Conservation (phyloP, 2,113 vertebrate species). For the Loxodonta africana region DNA sequence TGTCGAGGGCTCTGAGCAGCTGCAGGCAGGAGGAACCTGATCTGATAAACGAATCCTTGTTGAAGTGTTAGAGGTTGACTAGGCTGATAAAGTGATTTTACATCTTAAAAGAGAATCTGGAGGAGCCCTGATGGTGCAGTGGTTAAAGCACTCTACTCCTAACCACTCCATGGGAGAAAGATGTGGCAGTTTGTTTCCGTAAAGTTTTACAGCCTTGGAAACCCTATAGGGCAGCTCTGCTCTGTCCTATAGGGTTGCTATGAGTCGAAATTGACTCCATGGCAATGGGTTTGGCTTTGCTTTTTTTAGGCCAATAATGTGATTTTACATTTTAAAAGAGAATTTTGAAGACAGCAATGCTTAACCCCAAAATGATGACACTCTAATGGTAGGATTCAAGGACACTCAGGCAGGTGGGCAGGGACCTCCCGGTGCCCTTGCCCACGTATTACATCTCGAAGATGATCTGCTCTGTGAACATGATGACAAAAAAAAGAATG, state of each 20-base stretch:
- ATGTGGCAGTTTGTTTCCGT: too few relatives aligned
- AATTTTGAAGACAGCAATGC: not conserved
- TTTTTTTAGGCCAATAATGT: not conserved
- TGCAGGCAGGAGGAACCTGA: not conserved
- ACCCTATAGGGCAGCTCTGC: too few relatives aligned
- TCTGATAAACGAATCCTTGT: not conserved
- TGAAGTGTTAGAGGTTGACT: not conserved
- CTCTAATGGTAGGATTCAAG: not conserved
- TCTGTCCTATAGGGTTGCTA: too few relatives aligned
- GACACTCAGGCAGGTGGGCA: not conserved
- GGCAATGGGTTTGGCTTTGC: too few relatives aligned
- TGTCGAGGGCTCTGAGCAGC: not conserved
- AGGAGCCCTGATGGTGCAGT: too few relatives aligned
- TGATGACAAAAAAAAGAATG: not conserved
- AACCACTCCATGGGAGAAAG: too few relatives aligned
- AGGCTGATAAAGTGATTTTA: not conserved
- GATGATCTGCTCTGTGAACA: not conserved
- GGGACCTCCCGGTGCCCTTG: not conserved
- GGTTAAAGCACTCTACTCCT: too few relatives aligned
- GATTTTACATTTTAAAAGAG: constrained; percentile 39
- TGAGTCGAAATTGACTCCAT: too few relatives aligned
- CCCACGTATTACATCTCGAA: not conserved
- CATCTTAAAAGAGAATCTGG: not conserved
- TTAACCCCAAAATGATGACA: not conserved
- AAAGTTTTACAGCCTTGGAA: too few relatives aligned